Conservation (phyloP, 1,140 invertebrate species). For the Rhizoglyphus robini region DNA sequence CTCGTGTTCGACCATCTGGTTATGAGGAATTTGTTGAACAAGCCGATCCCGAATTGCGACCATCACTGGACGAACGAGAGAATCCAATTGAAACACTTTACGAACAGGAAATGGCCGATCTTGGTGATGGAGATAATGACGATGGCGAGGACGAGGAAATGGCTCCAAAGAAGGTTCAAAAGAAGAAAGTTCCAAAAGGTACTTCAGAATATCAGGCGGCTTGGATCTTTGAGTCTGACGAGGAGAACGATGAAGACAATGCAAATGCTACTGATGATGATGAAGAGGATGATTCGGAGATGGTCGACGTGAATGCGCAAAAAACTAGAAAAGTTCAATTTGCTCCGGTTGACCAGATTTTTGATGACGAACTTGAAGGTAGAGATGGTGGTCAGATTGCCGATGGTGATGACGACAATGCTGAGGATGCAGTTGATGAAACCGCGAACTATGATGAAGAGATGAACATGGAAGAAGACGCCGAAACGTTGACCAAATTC, state of each 20-base stretch:
- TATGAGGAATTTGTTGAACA: not conserved
- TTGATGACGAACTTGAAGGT: constrained; percentile 22
- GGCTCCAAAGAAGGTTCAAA: constrained; percentile 44
- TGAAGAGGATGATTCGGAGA: constrained; percentile 27
- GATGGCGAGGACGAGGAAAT: constrained; percentile 56
- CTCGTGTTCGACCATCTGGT: constrained; percentile 32
- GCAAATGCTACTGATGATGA: constrained; percentile 24
- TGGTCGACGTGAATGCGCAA: not conserved
- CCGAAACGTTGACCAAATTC: constrained; percentile 43
- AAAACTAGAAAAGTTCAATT: constrained; percentile 5
- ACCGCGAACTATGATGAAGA: constrained; percentile 36
- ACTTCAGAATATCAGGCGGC: constrained; percentile 91
- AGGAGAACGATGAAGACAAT: constrained; percentile 30
- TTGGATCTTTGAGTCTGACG: constrained; percentile 68
- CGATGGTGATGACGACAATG: constrained; percentile 29
- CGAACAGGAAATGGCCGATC: constrained; percentile 9
- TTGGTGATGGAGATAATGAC: not conserved
- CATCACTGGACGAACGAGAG: constrained; percentile 8
- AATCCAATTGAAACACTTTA: constrained; percentile 4
- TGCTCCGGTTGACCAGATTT: constrained; percentile 24
- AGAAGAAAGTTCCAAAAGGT: constrained; percentile 72
- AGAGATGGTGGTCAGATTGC: constrained; percentile 30
- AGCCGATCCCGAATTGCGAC: not conserved
- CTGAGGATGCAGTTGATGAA: constrained; percentile 30
- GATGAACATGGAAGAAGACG: constrained; percentile 42